Percentiles rank a stretch among this genome's conserved stretches.
These are phyloP conservation scores for Chlamydotis undulata DNA, from an alignment of 2,113 vertebrate genomes.

Conservation along the genomic window DNA sequence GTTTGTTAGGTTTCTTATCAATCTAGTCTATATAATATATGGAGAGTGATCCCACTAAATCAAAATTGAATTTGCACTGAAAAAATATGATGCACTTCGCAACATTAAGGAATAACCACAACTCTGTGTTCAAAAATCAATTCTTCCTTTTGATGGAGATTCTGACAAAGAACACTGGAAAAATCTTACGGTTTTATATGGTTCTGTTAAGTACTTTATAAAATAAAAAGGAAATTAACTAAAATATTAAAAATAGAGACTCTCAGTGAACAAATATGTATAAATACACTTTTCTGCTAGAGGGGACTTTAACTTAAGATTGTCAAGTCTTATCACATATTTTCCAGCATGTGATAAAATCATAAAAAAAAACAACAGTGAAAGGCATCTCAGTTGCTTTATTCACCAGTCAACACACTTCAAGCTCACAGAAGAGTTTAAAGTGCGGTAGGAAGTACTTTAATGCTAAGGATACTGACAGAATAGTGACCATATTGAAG, in stretches of 20 bases:
- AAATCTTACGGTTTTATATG: not conserved
- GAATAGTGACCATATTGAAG: not conserved
- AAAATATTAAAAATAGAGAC: not conserved
- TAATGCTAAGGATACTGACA: not conserved
- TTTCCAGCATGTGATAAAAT: not conserved
- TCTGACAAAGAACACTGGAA: not conserved
- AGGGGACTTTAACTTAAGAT: not conserved
- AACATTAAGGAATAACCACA: not conserved
- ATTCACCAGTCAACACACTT: slow-evolving; percentile 1
- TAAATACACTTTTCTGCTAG: not conserved
- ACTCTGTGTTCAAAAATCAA: not conserved
- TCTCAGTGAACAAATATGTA: not conserved
- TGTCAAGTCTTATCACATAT: not conserved
- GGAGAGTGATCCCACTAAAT: not conserved
- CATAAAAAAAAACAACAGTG: not conserved
- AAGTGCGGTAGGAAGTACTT: not conserved
- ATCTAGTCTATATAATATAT: not conserved
- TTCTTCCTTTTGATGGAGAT: not conserved
- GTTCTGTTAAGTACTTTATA: not conserved
- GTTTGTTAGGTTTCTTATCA: not conserved
- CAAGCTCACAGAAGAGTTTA: not conserved
- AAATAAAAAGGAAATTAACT: not conserved
- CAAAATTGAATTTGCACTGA: not conserved
- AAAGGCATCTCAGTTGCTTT: not conserved
- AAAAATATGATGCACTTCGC: not conserved